Evolutionary conservation across 2,888 invertebrate genomes (phyloP).

Genomic region (Meganola albula): DNA sequence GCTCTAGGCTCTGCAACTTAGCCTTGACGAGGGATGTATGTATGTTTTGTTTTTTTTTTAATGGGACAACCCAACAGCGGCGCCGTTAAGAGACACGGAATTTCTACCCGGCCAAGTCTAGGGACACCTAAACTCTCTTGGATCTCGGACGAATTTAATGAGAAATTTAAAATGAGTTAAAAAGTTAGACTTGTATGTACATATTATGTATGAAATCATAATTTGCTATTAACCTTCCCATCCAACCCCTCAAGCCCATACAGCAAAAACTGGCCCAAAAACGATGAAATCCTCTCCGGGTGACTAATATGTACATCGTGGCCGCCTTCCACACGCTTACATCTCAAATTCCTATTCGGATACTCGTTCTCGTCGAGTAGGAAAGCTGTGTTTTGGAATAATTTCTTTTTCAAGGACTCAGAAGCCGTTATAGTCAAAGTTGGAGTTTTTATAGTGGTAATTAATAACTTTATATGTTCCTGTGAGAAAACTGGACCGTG

Average conservation of each 20-base stretch:
- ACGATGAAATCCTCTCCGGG: constrained; percentile 69
- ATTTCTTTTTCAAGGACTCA: constrained; percentile 31
- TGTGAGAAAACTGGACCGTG: constrained; percentile 48
- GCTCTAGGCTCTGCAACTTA: no score
- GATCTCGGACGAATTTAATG: no score
- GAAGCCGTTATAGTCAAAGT: constrained; percentile 40
- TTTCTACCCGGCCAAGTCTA: no score
- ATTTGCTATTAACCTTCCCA: constrained; percentile 45
- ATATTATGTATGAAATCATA: neutral
- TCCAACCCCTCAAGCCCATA: constrained; percentile 42
- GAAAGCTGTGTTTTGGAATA: constrained; percentile 37
- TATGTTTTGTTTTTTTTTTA: no score
- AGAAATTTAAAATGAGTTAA: no score
- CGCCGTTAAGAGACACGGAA: no score
- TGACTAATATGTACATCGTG: constrained; percentile 79
- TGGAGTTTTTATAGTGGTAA: constrained; percentile 39
- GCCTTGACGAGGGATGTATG: no score
- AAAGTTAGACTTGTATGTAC: no score
- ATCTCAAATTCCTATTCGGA: constrained; percentile 36
- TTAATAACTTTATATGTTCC: constrained; percentile 43
- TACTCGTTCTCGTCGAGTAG: constrained; percentile 41
- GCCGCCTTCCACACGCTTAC: constrained; percentile 61
- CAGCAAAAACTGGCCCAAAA: constrained; percentile 55
- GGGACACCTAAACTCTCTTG: no score
- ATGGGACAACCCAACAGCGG: no score